These are phyloP conservation scores for Nothocercus julius DNA, from an alignment of 2,113 vertebrate species.

Conservation along the genomic window DNA sequence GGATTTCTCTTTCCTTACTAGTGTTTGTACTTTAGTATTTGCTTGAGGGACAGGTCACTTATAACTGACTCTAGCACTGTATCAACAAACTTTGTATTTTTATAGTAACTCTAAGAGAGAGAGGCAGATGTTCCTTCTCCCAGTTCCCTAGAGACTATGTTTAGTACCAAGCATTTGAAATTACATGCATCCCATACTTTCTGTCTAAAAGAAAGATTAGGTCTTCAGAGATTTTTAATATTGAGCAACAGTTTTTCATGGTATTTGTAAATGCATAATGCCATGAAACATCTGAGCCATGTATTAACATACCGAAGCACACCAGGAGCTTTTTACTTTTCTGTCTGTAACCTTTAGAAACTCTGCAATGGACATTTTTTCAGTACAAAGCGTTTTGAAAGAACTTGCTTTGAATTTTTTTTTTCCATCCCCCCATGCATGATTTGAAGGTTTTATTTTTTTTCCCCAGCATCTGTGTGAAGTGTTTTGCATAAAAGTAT, in stretches of 20 bases:
- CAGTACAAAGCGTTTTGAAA: neutral
- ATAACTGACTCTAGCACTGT: neutral
- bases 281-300: neutral
- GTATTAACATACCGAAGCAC: neutral
- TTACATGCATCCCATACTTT: neutral
- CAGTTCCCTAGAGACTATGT: neutral
- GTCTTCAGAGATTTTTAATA: neutral
- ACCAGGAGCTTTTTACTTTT: neutral
- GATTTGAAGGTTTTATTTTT: neutral
- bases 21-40: neutral
- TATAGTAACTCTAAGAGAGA: neutral
- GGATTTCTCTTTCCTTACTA: neutral
- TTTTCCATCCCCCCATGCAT: neutral
- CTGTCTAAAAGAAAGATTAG: neutral
- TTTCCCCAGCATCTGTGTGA: neutral
- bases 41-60: neutral
- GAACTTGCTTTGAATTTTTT: neutral
- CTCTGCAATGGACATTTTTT: neutral
- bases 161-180: neutral
- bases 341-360: neutral
- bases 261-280: neutral
- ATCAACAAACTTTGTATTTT: neutral
- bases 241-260: neutral
- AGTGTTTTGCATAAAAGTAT: neutral
- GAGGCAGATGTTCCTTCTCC: neutral